Percentiles rank a stretch among this genome's conserved stretches.
Evolutionary conservation across 2,888 invertebrate genomes (phyloP).

Genomic region (Drosophila austrosaltans): DNA sequence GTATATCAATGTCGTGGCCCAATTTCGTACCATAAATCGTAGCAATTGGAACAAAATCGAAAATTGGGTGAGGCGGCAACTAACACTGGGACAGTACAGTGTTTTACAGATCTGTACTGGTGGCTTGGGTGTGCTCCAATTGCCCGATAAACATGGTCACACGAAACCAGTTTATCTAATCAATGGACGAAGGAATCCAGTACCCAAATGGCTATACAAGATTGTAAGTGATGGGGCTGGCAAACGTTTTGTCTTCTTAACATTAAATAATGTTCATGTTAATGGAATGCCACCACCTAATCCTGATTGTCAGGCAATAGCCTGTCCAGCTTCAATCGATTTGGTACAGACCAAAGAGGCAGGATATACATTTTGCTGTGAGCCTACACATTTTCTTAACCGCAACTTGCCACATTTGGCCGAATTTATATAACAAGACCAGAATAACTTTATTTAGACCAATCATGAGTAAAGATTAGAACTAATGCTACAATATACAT

Average conservation of each 20-base stretch:
- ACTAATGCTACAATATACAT: no score
- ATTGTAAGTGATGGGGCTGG: constrained; percentile 29
- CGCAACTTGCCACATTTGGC: constrained; percentile 30
- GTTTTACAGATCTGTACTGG: constrained; percentile 49
- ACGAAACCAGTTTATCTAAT: constrained; percentile 35
- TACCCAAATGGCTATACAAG: constrained; percentile 59
- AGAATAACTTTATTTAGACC: background rate
- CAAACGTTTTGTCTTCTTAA: constrained; percentile 36
- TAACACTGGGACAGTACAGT: background rate
- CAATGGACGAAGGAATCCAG: constrained; percentile 21
- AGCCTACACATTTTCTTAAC: constrained; percentile 37
- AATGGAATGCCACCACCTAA: background rate
- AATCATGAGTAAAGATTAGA: background rate
- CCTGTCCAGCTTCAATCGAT: constrained; percentile 23
- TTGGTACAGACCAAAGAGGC: background rate
- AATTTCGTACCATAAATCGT: constrained; percentile 85
- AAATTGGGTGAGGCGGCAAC: constrained; percentile 67
- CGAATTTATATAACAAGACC: background rate
- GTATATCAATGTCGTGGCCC: constrained; percentile 84
- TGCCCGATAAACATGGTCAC: constrained; percentile 4
- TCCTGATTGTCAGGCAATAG: constrained; percentile 17
- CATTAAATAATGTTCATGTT: constrained; percentile 47
- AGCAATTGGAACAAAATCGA: constrained; percentile 85
- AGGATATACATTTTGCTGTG: constrained; percentile 48
- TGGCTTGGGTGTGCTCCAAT: constrained; percentile 36